Evolutionary conservation across 2,113 vertebrate species (phyloP).

Genomic region (Strix uralensis): DNA sequence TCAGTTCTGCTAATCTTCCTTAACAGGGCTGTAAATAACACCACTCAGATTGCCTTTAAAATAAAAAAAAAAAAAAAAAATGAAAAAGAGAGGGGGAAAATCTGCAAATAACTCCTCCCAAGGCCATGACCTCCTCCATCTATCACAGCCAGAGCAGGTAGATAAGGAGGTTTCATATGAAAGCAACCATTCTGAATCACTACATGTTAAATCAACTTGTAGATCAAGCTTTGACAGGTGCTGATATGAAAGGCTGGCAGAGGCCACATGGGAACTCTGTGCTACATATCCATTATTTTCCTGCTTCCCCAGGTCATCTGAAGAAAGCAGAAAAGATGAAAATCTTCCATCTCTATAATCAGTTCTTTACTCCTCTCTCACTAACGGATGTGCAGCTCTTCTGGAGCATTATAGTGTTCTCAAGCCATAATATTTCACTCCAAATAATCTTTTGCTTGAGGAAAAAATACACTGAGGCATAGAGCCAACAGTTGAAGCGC

Average conservation of each 20-base stretch:
- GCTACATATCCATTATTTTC: neutral
- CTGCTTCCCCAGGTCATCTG: neutral
- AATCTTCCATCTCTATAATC: neutral
- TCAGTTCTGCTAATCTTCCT: neutral
- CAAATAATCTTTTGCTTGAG: neutral
- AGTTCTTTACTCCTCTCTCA: neutral
- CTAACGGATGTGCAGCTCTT: neutral
- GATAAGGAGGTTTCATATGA: constrained; percentile 5
- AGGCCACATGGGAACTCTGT: neutral
- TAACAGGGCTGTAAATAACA: neutral
- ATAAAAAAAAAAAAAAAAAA: neutral
- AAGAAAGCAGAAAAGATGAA: neutral
- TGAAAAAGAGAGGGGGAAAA: neutral
- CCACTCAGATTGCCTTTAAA: neutral
- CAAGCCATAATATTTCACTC: neutral
- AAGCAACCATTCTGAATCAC: neutral
- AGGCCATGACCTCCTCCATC: neutral
- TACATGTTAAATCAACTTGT: neutral
- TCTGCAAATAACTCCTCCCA: neutral
- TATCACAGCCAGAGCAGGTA: neutral
- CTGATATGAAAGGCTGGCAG: neutral
- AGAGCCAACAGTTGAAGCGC: neutral
- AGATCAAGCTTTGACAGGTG: neutral
- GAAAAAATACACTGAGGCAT: neutral
- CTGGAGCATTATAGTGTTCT: neutral